These are phyloP conservation scores for Campoplex nolae DNA, from an alignment of 2,888 invertebrate species.

Conservation along the genomic window DNA sequence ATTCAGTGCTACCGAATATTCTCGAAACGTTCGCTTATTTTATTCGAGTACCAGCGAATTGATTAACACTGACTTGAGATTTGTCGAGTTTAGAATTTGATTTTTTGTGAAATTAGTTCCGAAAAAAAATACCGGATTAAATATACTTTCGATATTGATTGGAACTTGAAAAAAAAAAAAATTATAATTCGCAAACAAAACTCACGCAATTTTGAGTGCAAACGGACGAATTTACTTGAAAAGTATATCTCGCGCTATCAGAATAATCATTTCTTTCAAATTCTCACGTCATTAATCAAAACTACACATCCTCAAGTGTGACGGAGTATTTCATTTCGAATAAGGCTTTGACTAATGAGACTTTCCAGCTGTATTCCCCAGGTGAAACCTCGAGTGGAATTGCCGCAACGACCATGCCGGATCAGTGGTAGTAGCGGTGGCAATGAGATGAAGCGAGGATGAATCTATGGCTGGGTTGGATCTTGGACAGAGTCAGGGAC, in stretches of 20 bases:
- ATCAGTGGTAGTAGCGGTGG: conserved; percentile 8
- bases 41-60: conserved; percentile 5
- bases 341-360: conserved; percentile 69
- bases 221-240: neutral
- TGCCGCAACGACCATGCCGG: conserved; percentile 46
- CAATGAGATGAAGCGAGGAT: conserved; percentile 44
- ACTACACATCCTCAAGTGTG: conserved; percentile 36
- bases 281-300: neutral
- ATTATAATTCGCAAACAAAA: neutral
- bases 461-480: conserved; percentile 23
- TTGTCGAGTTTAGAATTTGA: neutral
- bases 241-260: conserved; percentile 10
- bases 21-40: conserved; percentile 12
- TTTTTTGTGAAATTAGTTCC: neutral
- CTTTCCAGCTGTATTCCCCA: conserved; percentile 56
- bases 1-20: conserved; percentile 5
- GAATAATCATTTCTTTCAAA: neutral
- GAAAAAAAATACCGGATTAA: neutral
- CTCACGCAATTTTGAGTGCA: neutral
- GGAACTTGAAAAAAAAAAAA: neutral
- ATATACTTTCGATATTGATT: neutral
- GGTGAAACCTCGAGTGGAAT: conserved; percentile 42
- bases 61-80: conserved; percentile 11
- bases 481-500: conserved; percentile 43
- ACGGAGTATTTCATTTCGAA: conserved; percentile 67